Conservation (phyloP, 1,140 invertebrate genomes). For the Holcopasites calliopsidis region DNA sequence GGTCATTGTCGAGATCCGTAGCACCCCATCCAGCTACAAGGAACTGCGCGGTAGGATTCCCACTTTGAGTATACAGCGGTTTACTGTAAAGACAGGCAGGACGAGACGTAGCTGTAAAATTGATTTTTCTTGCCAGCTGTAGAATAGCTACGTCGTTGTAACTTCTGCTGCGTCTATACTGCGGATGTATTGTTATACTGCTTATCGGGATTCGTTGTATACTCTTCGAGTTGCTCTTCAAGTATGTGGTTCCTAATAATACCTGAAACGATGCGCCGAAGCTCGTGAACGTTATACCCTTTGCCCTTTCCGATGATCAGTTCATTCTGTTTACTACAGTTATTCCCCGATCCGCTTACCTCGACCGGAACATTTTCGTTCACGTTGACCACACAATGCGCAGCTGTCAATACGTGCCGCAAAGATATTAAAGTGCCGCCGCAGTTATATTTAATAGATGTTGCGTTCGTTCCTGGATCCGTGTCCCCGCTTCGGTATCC, state of each 20-base stretch:
- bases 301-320: too few relatives aligned
- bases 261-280: constrained; percentile 18
- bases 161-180: constrained; percentile 70
- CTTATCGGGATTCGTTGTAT: constrained; percentile 67
- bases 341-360: too few relatives aligned
- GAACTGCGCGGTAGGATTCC: constrained; percentile 50
- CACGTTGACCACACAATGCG: constrained; percentile 85
- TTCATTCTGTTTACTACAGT: too few relatives aligned
- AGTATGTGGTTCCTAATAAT: constrained; percentile 68
- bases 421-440: constrained; percentile 89
- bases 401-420: constrained; percentile 89
- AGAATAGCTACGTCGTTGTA: constrained; percentile 81
- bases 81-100: constrained; percentile 77
- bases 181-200: constrained; percentile 72
- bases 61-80: constrained; percentile 63
- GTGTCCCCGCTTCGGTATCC: constrained; percentile 59
- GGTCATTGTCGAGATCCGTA: constrained; percentile 51
- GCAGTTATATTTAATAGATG: constrained; percentile 83
- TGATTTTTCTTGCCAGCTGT: constrained; percentile 69
- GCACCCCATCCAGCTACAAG: constrained; percentile 73
- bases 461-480: not conserved
- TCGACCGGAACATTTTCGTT: constrained; percentile 68
- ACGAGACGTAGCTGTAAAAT: constrained; percentile 62
- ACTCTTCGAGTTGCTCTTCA: constrained; percentile 41
- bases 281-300: too few relatives aligned